Evolutionary conservation across 2,113 vertebrate genomes (phyloP), one percentile per base, ranked within the genome.

Genomic region (Entomyzon cyanotis): DNA sequence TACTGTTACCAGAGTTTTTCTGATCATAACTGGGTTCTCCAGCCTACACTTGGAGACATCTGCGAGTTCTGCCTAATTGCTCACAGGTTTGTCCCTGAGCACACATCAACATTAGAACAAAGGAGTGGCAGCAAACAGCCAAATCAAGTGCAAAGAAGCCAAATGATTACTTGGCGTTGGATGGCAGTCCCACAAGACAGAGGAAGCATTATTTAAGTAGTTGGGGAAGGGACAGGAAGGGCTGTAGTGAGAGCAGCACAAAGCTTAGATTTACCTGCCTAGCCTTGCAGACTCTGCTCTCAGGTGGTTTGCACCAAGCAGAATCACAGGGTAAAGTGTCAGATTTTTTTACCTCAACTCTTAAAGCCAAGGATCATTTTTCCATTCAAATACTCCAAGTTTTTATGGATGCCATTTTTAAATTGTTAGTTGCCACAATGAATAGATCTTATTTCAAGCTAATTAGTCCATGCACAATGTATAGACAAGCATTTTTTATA

Each of bases 151-250:
- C 37, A 82, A 77, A 56, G 21, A 33, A 73, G 21, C 6, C 27
- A 47, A n/a, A 55, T 0, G 0, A 27, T 59, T 59, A 8, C 6
- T 49, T 21, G 5, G 3, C 41, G 7, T 15, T 59, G 60, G 60
- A 53, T 2, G 12, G 15, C 15, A 79, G 56, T 9, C 75, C 13
- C 39, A 60, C 62, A 70, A 65, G 16, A 89, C 11, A 71, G 9
- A 65, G 14, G 25, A 58, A 67, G 7, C 7, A 14, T 46, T 23
- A 28, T 5, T 73, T 56, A 68, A 42, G 9, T 15, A 75, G 15
- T 0, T 79, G 37, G 15, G 53, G 35, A 76, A 79, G n/a, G 13
- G 25, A n/a, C 28, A 64, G 42, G 11, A 69, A 5, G 5, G 11
- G 4, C 5, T 75, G 52, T 27, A 47, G 8, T 19, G 12, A 20